Base-by-base conservation (phyloP, 2,113 vertebrate genomes). In the Epinephelus cyanopodus region DNA sequence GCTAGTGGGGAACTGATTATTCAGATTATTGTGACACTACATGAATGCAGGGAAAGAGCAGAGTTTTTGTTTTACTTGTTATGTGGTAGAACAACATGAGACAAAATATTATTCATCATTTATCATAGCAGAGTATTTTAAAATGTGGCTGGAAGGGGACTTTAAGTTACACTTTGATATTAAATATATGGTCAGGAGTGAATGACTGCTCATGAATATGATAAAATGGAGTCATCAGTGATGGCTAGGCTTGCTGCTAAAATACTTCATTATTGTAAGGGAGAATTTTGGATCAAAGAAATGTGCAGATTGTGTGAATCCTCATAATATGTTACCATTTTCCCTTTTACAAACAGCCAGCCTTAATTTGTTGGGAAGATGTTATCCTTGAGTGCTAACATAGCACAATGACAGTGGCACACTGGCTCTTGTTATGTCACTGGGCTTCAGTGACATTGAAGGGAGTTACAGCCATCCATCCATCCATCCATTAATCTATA, bases 401-500 rank as follows among this genome's bases (percentile, higher is more conserved):
- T 23, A 37, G 68, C 61, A 56, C 66, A 54, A 21, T 64, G 64
- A 52, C 73, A 65, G 57, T 12, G 47, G 29, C 64, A 42, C 74
- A 29, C 21, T 27, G 33, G 60, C 37, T 79, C 42, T 29, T 81
- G 82, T 81, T 88, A 79, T 89, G 82, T 91, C 82, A 90, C 15
- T 64, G 53, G 17, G 54, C 56, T 56, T 78, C n/a, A 7, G 73
- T 91, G 86, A 91, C 89, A 89, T 87, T 93, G 90, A 87, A 25
- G 37, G 69, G 69, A 78, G 72, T 74, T 64, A 71, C 90, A 86
- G 71, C 52, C 82, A 76, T 72, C 68, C 79, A 81, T 84, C 68
- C 79, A 79, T 84, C 74, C 80, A 74, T 80, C 60, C 83, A 75
- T 67, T 74, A 42, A 56, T 58, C 91, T 94, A 92, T 86, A 94